Base-by-base conservation (phyloP, 2,113 vertebrate species). In the Silurus meridionalis region DNA sequence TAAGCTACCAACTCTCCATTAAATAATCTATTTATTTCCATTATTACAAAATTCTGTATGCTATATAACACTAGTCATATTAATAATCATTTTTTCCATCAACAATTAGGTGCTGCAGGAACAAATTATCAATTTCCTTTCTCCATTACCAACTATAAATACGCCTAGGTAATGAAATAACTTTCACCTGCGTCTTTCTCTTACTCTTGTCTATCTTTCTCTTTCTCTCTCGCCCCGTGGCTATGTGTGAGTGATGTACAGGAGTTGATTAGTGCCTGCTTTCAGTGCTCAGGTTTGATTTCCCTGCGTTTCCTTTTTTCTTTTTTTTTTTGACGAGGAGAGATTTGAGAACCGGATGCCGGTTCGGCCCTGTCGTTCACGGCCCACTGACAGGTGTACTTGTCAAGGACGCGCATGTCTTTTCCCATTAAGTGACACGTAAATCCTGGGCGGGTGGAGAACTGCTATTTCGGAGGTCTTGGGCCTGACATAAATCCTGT, bases 381-480 rank as follows among this genome's bases (percentile, higher is more conserved):
- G 90, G 91, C 91, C 91, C 88, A 90, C 88, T 93, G 94, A 93
- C 93, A 95, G 91, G 92, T 93, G 91, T 91, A 84, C 85, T 86
- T 92, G 91, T 93, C 91, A 93, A 94, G 93, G 93, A 92, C 91
- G 85, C 37, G 48, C 86, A 92, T 93, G 95, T 94, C 94, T 92
- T 91, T 91, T 92, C 87, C 87, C 85, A 94, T 94, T 93, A 94
- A 92, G 91, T 91, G 91, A 93, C 92, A 93, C 91, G 93, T 92
- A 92, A 91, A 94, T 93, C 90, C 74, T 83, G 84, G 89, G 86
- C 89, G 85, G 90, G 87, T 87, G 87, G 89, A 90, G 90, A 88
- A 91, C 87, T 92, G 91, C 92, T 92, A 92, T 92, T 93, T 91
- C 87, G 91, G 91, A 92, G 86, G 92, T 91, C 90, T 89, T 83